phyloP scores from a whole-genome alignment of 2,888 invertebrate genomes.

The Epirrhoe alternata region DNA sequence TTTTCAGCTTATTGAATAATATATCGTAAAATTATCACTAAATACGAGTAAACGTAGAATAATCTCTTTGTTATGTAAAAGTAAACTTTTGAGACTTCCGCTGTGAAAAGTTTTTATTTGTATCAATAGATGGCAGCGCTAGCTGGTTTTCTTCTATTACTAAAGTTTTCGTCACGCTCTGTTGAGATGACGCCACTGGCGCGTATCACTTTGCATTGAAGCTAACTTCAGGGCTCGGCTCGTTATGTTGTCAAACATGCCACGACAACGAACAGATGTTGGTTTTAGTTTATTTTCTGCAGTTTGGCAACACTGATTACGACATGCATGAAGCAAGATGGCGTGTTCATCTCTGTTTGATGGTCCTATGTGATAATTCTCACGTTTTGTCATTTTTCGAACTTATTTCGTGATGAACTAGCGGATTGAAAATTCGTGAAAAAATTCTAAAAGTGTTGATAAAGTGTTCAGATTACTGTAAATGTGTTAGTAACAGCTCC shows the following conservation, averaged over 20 bases:
- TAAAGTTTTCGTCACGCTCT: neutral
- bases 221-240: slow-evolving; percentile 51
- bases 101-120: neutral
- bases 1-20: too few species aligned
- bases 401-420: slow-evolving; percentile 70
- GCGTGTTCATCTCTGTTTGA: slow-evolving; percentile 83
- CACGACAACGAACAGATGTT: slow-evolving; percentile 46
- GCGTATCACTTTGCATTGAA: neutral
- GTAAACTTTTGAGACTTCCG: neutral
- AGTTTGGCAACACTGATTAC: slow-evolving; percentile 70
- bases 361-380: slow-evolving; percentile 78
- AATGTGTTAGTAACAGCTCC: slow-evolving; percentile 57
- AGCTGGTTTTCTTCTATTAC: neutral
- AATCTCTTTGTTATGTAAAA: too few species aligned
- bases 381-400: slow-evolving; percentile 73
- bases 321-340: slow-evolving; percentile 83
- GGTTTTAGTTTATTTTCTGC: slow-evolving; percentile 50
- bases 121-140: neutral
- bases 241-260: slow-evolving; percentile 62
- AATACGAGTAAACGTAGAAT: too few species aligned
- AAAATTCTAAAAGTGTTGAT: slow-evolving; percentile 57
- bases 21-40: too few species aligned
- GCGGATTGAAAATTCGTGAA: slow-evolving; percentile 58
- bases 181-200: slow-evolving; percentile 7
- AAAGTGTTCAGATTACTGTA: slow-evolving; percentile 62